These are phyloP conservation scores for Lasioglossum oenotherae DNA, from an alignment of 2,888 invertebrate genomes.

Conservation along the genomic window DNA sequence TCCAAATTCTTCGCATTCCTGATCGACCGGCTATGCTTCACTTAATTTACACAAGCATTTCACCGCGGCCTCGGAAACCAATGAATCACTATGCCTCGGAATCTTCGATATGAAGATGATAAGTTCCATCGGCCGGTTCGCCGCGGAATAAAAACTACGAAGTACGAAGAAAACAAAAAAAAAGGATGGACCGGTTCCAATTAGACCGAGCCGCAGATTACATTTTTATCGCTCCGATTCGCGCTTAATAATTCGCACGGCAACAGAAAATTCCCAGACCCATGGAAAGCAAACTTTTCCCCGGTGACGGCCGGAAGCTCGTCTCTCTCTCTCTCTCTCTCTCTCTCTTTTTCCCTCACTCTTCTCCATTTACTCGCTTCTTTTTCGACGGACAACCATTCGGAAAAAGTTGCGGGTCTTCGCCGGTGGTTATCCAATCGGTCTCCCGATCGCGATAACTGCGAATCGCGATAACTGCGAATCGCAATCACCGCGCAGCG, in stretches of 20 bases:
- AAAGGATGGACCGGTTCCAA: neutral
- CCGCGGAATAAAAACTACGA: neutral
- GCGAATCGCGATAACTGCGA: neutral
- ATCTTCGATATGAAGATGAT: slow-evolving; percentile 3
- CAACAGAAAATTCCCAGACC: slow-evolving; percentile 24
- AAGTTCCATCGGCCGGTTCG: neutral
- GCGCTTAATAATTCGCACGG: neutral
- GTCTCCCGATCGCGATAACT: neutral
- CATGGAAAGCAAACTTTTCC: slow-evolving; percentile 6
- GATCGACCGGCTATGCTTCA: neutral
- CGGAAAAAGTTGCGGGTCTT: neutral
- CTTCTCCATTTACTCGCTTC: too few species aligned
- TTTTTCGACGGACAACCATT: neutral
- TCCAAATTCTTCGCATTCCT: slow-evolving; percentile 1
- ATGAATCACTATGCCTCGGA: neutral
- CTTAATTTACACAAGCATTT: slow-evolving; percentile 7
- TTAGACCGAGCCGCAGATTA: slow-evolving; percentile 3
- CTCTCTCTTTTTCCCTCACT: neutral
- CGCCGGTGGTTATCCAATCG: neutral
- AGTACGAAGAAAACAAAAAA: neutral
- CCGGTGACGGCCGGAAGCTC: neutral
- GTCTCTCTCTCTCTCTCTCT: neutral
- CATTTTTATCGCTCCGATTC: slow-evolving; percentile 14
- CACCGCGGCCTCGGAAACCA: neutral
- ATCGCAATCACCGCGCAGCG: neutral